Conservation (phyloP, 2,888 invertebrate species). For the Strigamia crassipes region DNA sequence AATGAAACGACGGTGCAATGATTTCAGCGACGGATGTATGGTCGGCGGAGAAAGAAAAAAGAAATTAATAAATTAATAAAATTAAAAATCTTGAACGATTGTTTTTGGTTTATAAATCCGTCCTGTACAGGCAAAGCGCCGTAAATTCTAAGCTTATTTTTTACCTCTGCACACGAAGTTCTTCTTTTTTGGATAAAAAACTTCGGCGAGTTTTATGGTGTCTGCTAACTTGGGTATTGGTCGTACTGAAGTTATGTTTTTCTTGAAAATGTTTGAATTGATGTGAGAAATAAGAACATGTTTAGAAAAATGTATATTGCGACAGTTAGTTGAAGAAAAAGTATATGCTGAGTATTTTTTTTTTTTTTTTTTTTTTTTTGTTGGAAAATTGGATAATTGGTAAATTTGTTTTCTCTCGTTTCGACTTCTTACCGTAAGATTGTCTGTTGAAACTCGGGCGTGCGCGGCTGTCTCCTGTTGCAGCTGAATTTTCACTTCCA, state of each 20-base stretch:
- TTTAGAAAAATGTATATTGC: neutral
- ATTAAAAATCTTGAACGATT: too few species aligned
- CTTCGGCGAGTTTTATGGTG: conserved; percentile 18
- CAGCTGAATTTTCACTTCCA: conserved; percentile 10
- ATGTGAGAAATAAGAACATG: neutral
- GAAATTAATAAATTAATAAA: too few species aligned
- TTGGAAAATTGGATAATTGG: neutral
- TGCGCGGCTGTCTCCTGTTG: neutral
- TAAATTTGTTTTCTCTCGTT: neutral
- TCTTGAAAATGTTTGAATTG: conserved; percentile 13
- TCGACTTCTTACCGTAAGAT: neutral
- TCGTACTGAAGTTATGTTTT: neutral
- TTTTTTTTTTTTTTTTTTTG: too few species aligned
- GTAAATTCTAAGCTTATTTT: neutral
- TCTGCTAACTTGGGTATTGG: neutral
- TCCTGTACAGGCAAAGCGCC: neutral
- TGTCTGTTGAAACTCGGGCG: neutral
- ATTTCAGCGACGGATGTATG: neutral
- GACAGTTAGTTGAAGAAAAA: neutral
- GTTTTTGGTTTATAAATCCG: too few species aligned
- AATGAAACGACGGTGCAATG: neutral
- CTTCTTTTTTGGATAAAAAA: conserved; percentile 27
- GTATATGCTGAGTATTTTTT: too few species aligned
- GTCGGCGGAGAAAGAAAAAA: too few species aligned
- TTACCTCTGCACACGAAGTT: conserved; percentile 14